Base-by-base conservation (phyloP, 1,140 invertebrate species). In the Drosophila orosa region DNA sequence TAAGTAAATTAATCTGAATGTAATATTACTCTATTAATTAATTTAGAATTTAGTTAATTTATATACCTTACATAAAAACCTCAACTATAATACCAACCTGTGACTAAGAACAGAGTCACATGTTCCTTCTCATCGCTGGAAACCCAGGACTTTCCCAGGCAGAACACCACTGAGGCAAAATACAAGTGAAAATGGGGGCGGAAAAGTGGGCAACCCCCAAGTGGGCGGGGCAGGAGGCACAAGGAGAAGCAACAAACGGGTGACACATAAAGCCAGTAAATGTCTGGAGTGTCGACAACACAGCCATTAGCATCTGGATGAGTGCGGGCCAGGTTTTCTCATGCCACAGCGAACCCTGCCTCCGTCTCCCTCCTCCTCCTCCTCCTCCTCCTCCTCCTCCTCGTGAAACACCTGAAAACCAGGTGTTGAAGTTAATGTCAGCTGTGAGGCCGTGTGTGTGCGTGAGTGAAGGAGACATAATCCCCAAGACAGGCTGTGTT, bases 231-330 rank as follows among this genome's bases (percentile, higher is more conserved):
- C 68, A 54, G 54, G 45, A 54, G 19, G 52, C 17, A 57, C 19
- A 17, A 29, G 35, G 65, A 80, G 54, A 29, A 45, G 58, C 47
- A 75, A 58, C 60, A 73, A 78, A 75, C 71, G 69, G 22, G 57
- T 75, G 76, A 59, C 73, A 75, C 73, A 75, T 58, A 59, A 75
- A 59, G 72, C 73, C 72, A 75, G 72, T 62, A 76, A 76, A 67
- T 76, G 73, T 76, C 74, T 77, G 74, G 74, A 83, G 81, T 85
- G 81, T 86, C 74, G 81, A 78, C 82, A 85, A 74, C 81, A 85
- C 68, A 85, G 54, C 81, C 81, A 85, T 85, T 85, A 85, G 74
- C 82, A 86, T 86, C 68, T 81, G 73, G 73, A 58, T 58, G 73
- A 47, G 69, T 58, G 71, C 54, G 58, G 44, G 39, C 48, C 48